phyloP scores from a whole-genome alignment of 2,797 vertebrate genomes.

The Anguilla megastoma region DNA sequence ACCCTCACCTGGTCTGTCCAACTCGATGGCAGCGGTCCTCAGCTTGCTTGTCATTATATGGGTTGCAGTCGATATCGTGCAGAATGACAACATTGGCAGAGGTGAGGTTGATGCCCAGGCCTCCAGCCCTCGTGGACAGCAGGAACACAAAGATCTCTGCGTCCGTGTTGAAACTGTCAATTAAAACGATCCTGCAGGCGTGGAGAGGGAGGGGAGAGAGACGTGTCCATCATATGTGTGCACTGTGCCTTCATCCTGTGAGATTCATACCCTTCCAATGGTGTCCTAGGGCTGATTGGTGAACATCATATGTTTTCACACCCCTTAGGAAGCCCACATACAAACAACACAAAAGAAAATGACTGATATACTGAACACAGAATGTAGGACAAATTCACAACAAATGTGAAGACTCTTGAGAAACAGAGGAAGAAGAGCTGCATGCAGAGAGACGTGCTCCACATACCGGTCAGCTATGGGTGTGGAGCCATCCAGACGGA shows the following conservation, averaged over 20 bases:
- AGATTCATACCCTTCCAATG: background rate
- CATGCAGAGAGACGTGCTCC: background rate
- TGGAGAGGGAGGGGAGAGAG: slow-evolving; percentile 26
- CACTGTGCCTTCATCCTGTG: background rate
- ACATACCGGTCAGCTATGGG: slow-evolving; percentile 79
- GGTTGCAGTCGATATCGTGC: slow-evolving; percentile 86
- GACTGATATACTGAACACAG: background rate
- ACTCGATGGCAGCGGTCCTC: slow-evolving; percentile 85
- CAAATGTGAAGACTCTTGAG: background rate
- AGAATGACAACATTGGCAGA: slow-evolving; percentile 85
- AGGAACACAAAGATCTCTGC: slow-evolving; percentile 83
- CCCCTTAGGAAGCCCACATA: background rate
- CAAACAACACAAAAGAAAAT: background rate
- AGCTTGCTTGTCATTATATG: slow-evolving; percentile 86
- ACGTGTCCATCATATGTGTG: background rate
- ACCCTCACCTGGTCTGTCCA: slow-evolving; percentile 81
- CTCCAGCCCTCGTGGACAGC: slow-evolving; percentile 85
- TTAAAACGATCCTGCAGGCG: slow-evolving; percentile 77
- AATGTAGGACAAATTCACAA: background rate
- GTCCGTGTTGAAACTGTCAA: slow-evolving; percentile 83
- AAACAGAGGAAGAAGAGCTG: background rate
- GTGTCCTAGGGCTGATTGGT: background rate
- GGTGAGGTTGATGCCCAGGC: slow-evolving; percentile 84
- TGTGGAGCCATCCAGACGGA: slow-evolving; percentile 84
- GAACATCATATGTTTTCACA: background rate